phyloP scores from a whole-genome alignment of 1,140 invertebrate genomes.

The Bombyx mandarina region DNA sequence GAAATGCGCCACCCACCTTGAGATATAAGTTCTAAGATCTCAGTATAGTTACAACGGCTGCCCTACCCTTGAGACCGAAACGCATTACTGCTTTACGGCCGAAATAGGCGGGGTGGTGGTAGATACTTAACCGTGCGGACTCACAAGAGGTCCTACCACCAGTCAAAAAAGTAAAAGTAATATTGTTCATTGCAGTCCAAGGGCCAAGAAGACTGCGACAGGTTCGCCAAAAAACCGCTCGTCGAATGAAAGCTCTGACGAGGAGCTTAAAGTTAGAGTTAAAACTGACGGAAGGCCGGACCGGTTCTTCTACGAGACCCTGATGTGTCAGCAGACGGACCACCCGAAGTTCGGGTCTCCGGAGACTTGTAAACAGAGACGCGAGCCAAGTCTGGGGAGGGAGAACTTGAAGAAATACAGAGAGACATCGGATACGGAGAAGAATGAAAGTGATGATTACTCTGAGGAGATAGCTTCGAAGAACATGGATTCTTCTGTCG shows the following conservation, averaged over 20 bases:
- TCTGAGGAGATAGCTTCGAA: slow-evolving; percentile 44
- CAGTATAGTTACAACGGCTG: too few relatives aligned
- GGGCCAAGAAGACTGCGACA: slow-evolving; percentile 31
- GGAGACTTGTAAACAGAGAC: slow-evolving; percentile 26
- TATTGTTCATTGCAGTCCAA: slow-evolving; percentile 18
- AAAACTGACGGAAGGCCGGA: slow-evolving; percentile 36
- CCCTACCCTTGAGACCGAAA: too few relatives aligned
- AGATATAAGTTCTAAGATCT: too few relatives aligned
- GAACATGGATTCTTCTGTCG: slow-evolving; percentile 43
- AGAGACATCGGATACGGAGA: slow-evolving; percentile 44
- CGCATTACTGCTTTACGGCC: too few relatives aligned
- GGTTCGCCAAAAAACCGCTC: slow-evolving; percentile 31
- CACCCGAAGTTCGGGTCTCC: slow-evolving; percentile 31
- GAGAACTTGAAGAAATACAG: slow-evolving; percentile 45
- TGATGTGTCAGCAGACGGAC: slow-evolving; percentile 49
- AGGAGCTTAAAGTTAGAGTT: slow-evolving; percentile 30
- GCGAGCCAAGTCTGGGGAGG: slow-evolving; percentile 18
- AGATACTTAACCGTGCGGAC: too few relatives aligned
- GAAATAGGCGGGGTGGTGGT: too few relatives aligned
- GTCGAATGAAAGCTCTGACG: slow-evolving; percentile 50
- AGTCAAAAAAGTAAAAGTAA: too few relatives aligned
- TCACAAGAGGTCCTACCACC: too few relatives aligned
- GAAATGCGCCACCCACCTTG: too few relatives aligned
- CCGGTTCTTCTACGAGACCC: slow-evolving; percentile 51
- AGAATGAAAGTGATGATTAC: slow-evolving; percentile 41